phyloP scores from a whole-genome alignment of 2,113 vertebrate species.

The Euleptes europaea region DNA sequence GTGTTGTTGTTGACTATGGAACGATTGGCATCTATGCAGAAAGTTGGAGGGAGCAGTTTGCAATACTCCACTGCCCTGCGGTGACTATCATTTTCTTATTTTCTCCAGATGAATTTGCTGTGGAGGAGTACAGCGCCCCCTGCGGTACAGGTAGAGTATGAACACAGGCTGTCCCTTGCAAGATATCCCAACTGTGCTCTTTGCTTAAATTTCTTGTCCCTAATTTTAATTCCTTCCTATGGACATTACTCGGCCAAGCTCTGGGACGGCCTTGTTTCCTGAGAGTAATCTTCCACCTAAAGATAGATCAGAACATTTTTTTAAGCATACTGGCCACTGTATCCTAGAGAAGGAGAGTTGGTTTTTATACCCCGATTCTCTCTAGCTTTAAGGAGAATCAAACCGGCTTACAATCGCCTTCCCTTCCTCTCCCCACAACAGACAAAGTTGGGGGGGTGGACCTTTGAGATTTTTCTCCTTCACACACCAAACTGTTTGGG shows the following conservation, averaged over 20 bases:
- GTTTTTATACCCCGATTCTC: no score
- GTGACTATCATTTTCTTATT: background rate
- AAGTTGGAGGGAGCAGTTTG: background rate
- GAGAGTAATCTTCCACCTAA: no score
- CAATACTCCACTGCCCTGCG: background rate
- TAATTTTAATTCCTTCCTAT: background rate
- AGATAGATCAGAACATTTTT: no score
- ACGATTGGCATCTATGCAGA: background rate
- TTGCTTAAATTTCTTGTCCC: background rate
- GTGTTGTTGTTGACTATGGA: no score
- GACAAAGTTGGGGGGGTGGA: background rate
- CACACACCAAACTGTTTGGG: no score
- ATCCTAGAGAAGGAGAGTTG: no score
- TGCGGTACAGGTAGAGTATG: constrained; percentile 56
- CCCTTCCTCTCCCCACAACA: no score
- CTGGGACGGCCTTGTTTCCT: no score
- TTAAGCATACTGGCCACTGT: no score
- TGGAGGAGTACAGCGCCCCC: constrained; percentile 64
- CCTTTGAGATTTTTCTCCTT: background rate
- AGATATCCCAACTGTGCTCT: background rate
- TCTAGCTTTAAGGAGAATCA: no score
- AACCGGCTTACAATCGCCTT: no score
- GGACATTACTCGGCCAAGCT: no score
- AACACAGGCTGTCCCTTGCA: rapidly evolving
- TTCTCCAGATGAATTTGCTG: constrained; percentile 65